Base-by-base conservation (phyloP, 2,113 vertebrate species). In the Mola mola region DNA sequence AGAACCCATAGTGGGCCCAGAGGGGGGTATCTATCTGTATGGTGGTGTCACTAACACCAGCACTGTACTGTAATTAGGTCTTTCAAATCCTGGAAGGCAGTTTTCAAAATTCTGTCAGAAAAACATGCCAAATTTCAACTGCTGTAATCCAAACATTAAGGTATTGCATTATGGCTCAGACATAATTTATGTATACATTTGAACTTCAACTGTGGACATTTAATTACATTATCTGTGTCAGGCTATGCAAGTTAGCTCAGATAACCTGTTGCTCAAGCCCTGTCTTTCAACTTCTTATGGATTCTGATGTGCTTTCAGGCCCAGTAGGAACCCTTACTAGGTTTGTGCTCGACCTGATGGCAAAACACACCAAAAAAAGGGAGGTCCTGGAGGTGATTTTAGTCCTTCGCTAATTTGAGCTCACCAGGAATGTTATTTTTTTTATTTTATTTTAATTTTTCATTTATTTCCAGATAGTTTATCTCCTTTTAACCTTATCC, bases 201-300 rank as follows among this genome's bases (percentile, higher is more conserved):
- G 11, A 34, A 34, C 15, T 13, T 13, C 33, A 4, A 13, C 33
- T 34, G 33, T 3, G 33, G n/a, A n/a, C n/a, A n/a, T n/a, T 3
- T 34, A 34, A 4, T 34, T 34, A 49, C 50, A 15, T 42, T 22
- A 33, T 33, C n/a, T 3, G 13, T 59, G 28, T 20, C 6, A 34
- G 21, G 37, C 44, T 48, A 21, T 34, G 33, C 33, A 34, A 34
- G 33, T n/a, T n/a, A n/a, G n/a, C n/a, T n/a, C n/a, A n/a, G 33
- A 34, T 34, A 13, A 13, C 33, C 33, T 34, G n/a, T n/a, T n/a
- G n/a, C 33, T 34, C 33, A 13, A 4, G 15, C 3, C 2, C 8
- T n/a, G 40, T 19, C 20, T 8, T 44, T 4, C 8, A 9, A 26
- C 34, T 31, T 17, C n/a, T 38, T 15, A 5, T 8, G 24, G 2